A percentile compares a stretch with the other conserved stretches of the same genome.
phyloP scores from a whole-genome alignment of 1,140 invertebrate species.

The Drosophila pallidifrons region DNA sequence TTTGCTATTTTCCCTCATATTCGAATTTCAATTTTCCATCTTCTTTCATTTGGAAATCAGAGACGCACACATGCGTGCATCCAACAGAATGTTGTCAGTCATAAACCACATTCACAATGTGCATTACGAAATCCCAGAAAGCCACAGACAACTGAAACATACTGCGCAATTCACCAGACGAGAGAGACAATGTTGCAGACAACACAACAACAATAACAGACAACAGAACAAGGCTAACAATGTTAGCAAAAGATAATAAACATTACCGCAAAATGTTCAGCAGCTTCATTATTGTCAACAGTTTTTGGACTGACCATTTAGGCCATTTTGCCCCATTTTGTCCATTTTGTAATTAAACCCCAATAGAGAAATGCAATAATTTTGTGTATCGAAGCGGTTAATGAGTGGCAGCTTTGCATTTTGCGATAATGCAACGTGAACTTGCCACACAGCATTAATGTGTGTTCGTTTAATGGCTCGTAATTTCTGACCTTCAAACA shows the following conservation, averaged over 20 bases:
- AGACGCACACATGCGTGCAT: conserved; percentile 1
- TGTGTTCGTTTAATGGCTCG: not conserved
- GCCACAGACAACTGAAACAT: conserved; percentile 28
- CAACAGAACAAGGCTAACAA: conserved; percentile 32
- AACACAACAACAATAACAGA: conserved; percentile 28
- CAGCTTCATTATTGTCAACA: conserved; percentile 72
- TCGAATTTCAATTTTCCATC: conserved; percentile 14
- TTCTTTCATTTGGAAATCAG: conserved; percentile 26
- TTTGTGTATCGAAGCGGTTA: conserved; percentile 4
- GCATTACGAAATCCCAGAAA: conserved; percentile 26
- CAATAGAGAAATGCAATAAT: conserved; percentile 24
- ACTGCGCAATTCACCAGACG: conserved; percentile 15
- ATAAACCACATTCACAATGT: conserved; percentile 22
- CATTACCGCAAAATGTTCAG: conserved; percentile 71
- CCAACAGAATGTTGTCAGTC: not conserved
- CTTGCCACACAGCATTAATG: conserved; percentile 3
- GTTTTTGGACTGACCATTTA: conserved; percentile 37
- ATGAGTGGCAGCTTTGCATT: conserved; percentile 7
- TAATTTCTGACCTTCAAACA: conserved; percentile 15
- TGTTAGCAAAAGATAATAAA: conserved; percentile 57
- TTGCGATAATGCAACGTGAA: conserved; percentile 11
- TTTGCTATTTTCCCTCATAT: not conserved
- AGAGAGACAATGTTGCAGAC: conserved; percentile 34
- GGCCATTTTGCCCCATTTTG: not conserved
- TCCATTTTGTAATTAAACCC: conserved; percentile 19